phyloP scores from a whole-genome alignment of 2,888 invertebrate genomes.

The Pseudeuparius sepicola region DNA sequence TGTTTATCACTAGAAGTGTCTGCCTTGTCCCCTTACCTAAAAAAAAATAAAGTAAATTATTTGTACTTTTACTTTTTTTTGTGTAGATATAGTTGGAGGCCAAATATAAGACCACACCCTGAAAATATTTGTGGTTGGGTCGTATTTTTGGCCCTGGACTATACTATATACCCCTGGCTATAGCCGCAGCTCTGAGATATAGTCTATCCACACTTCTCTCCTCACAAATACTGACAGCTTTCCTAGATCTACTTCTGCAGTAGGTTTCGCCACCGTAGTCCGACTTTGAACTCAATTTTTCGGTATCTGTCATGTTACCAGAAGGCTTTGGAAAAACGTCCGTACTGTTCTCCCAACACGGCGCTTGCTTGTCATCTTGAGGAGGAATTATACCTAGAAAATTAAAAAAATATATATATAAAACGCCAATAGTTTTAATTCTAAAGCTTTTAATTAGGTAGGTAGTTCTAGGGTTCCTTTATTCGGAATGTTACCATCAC shows the following conservation, averaged over 20 bases:
- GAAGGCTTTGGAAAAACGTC: conserved; percentile 73
- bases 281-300: conserved; percentile 55
- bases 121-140: no score
- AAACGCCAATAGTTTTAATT: no score
- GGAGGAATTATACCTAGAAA: conserved; percentile 36
- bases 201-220: conserved; percentile 65
- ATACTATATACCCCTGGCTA: conserved; percentile 35
- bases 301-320: conserved; percentile 72
- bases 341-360: conserved; percentile 73
- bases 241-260: conserved; percentile 26
- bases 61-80: no score
- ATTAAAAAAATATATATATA: conserved; percentile 4
- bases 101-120: no score
- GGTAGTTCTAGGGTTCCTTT: no score
- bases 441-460: no score
- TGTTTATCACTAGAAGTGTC: conserved; percentile 59
- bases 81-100: no score
- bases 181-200: conserved; percentile 53
- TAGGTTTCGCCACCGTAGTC: conserved; percentile 45
- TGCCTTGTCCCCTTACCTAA: conserved; percentile 35
- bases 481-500: no score
- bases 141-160: neutral
- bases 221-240: conserved; percentile 43
- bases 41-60: conserved; percentile 4
- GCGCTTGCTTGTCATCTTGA: conserved; percentile 46